phyloP scores from a whole-genome alignment of 2,888 invertebrate species.

The Myopa testacea region DNA sequence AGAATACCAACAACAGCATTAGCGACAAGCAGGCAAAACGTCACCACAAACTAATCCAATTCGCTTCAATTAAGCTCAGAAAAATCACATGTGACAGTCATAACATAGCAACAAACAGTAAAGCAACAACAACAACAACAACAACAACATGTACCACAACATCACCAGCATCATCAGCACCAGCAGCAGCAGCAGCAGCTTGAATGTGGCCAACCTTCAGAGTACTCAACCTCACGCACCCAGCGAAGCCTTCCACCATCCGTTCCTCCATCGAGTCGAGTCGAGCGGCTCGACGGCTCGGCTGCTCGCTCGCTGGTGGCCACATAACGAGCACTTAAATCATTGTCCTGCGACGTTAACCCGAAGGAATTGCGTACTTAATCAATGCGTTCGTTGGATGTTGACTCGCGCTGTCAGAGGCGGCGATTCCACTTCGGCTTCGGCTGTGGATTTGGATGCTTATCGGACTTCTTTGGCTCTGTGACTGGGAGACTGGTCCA shows the following conservation, averaged over 20 bases:
- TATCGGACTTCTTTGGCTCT: too few relatives aligned
- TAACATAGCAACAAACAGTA: slow-evolving; percentile 19
- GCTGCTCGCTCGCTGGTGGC: slow-evolving; percentile 36
- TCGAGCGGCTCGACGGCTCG: neutral
- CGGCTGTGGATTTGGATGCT: neutral
- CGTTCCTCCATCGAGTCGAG: too few relatives aligned
- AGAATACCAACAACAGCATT: neutral
- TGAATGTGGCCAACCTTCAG: slow-evolving; percentile 21
- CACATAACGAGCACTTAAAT: slow-evolving; percentile 66
- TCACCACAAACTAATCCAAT: slow-evolving; percentile 44
- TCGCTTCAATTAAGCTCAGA: slow-evolving; percentile 51
- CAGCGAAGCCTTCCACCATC: too few relatives aligned
- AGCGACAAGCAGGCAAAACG: neutral
- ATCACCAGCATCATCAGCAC: slow-evolving; percentile 10
- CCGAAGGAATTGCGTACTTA: slow-evolving; percentile 66
- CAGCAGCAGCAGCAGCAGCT: slow-evolving; percentile 13
- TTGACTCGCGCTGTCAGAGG: slow-evolving; percentile 23
- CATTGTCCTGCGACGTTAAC: slow-evolving; percentile 66
- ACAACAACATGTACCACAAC: slow-evolving; percentile 15
- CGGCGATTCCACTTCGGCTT: neutral
- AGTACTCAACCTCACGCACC: neutral
- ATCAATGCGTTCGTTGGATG: slow-evolving; percentile 57
- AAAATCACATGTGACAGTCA: slow-evolving; percentile 40
- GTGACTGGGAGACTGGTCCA: too few relatives aligned
- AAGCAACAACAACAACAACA: slow-evolving; percentile 21